Percentiles rank a stretch among this genome's conserved stretches.
Conservation (phyloP, 2,113 vertebrate species). For the Oreochromis niloticus region DNA sequence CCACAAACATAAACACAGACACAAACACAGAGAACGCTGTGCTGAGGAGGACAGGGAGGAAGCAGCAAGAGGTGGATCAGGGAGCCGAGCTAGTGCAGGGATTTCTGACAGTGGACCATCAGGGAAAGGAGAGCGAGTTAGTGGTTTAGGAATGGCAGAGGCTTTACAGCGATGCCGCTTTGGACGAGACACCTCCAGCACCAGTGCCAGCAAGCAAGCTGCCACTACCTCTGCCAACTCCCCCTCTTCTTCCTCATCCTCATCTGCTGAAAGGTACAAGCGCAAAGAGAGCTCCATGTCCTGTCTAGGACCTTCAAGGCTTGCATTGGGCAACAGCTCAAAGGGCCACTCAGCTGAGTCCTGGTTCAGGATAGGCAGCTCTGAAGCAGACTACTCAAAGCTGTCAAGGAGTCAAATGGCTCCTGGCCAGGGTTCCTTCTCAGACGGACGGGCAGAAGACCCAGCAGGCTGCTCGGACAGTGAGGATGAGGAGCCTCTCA, state of each 20-base stretch:
- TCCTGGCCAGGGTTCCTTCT: slow-evolving; percentile 60
- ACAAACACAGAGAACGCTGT: slow-evolving; percentile 88
- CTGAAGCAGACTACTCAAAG: slow-evolving; percentile 71
- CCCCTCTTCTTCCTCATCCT: slow-evolving; percentile 76
- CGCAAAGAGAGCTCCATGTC: slow-evolving; percentile 73
- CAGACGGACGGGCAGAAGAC: slow-evolving; percentile 60
- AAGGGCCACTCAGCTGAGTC: slow-evolving; percentile 67
- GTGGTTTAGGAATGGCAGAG: slow-evolving; percentile 76
- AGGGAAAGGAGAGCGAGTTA: slow-evolving; percentile 58
- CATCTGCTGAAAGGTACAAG: slow-evolving; percentile 79
- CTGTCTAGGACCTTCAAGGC: slow-evolving; percentile 72
- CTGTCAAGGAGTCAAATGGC: slow-evolving; percentile 60
- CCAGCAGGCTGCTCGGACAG: slow-evolving; percentile 70
- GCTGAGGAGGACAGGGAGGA: slow-evolving; percentile 62
- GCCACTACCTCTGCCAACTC: slow-evolving; percentile 68
- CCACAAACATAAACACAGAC: slow-evolving; percentile 96
- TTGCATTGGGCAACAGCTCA: slow-evolving; percentile 57
- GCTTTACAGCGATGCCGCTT: slow-evolving; percentile 89
- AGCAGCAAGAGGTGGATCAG: slow-evolving; percentile 28
- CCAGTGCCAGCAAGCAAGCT: slow-evolving; percentile 53
- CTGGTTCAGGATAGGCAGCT: slow-evolving; percentile 71
- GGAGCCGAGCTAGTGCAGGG: slow-evolving; percentile 37
- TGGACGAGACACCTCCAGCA: slow-evolving; percentile 77
- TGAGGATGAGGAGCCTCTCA: slow-evolving; percentile 70
- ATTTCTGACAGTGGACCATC: slow-evolving; percentile 54